A percentile compares a stretch with the other conserved stretches of the same genome.
phyloP scores from a whole-genome alignment of 2,797 vertebrate genomes.

The Ispidina picta region DNA sequence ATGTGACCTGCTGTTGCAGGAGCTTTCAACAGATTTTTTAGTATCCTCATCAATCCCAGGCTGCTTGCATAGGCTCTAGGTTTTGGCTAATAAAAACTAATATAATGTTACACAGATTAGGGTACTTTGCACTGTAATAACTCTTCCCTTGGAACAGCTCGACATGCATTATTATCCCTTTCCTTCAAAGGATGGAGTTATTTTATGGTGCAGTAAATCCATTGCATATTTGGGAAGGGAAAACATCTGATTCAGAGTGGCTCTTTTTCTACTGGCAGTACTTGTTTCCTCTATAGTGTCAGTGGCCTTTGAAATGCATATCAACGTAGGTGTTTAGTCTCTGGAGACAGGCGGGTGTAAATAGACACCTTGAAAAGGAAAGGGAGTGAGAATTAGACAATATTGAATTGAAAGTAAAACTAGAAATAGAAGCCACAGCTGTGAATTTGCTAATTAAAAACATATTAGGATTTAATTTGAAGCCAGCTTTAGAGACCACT shows the following conservation, averaged over 20 bases:
- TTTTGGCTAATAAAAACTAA: constrained; percentile 20
- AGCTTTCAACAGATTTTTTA: not conserved
- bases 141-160: not conserved
- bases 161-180: not conserved
- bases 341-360: not conserved
- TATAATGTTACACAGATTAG: not conserved
- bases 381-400: not conserved
- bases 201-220: not conserved
- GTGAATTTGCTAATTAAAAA: not conserved
- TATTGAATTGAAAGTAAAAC: not conserved
- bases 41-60: not conserved
- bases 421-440: not conserved
- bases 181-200: not conserved
- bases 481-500: not conserved
- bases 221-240: not conserved
- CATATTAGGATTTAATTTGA: not conserved
- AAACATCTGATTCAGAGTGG: not conserved
- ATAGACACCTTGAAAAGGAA: not conserved
- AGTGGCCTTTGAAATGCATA: not conserved
- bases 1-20: not conserved
- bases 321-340: not conserved
- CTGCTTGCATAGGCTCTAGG: not conserved
- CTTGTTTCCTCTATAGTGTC: not conserved
- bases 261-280: not conserved
- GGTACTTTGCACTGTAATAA: not conserved